Evolutionary conservation across 2,797 vertebrate species (phyloP).

Genomic region (Momotus momota): DNA sequence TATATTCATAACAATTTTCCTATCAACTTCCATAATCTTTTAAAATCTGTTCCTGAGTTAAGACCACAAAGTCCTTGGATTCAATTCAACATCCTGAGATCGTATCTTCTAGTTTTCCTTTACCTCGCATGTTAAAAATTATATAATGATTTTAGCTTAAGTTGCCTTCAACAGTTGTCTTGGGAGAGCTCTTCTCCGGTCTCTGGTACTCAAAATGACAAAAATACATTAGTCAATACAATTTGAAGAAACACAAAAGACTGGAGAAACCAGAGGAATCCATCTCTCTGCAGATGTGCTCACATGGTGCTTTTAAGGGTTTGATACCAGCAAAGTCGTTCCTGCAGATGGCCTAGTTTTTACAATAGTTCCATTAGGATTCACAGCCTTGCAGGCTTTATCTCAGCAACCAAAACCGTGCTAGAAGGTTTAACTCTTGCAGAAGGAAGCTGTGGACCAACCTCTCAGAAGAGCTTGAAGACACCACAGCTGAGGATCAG

Average conservation of each 20-base stretch:
- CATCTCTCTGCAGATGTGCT: neutral
- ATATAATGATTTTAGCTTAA: neutral
- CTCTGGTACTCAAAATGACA: neutral
- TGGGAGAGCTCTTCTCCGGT: neutral
- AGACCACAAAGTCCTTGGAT: neutral
- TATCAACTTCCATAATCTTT: neutral
- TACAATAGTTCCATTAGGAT: neutral
- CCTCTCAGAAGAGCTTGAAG: neutral
- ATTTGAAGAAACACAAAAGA: neutral
- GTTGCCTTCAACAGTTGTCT: neutral
- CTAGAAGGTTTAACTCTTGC: neutral
- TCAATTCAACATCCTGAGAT: neutral
- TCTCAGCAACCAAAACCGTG: neutral
- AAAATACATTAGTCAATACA: neutral
- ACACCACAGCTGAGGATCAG: neutral
- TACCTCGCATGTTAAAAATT: neutral
- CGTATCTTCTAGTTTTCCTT: neutral
- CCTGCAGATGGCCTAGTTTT: neutral
- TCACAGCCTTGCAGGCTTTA: neutral
- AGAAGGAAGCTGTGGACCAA: neutral
- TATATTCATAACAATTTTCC: neutral
- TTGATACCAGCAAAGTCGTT: neutral
- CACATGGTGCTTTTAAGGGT: neutral
- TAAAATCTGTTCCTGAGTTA: neutral
- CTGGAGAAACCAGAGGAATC: neutral